Conservation (phyloP, 2,888 invertebrate species). For the Aphelenchoides bicaudatus region DNA sequence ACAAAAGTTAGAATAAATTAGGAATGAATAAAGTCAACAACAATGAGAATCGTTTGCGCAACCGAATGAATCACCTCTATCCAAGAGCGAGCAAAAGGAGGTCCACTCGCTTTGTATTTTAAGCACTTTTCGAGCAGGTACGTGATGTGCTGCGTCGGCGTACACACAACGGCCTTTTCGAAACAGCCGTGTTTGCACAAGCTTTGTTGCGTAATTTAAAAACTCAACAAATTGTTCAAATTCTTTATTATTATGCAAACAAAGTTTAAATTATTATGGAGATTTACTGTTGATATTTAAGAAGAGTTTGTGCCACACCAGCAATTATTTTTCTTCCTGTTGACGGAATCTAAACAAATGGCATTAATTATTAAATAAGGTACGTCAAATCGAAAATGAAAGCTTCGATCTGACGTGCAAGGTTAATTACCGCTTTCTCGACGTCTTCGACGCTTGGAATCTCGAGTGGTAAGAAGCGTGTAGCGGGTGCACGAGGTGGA, state of each 20-base stretch:
- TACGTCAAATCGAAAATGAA: not conserved
- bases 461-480: conserved; percentile 12
- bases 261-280: not conserved
- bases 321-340: conserved; percentile 24
- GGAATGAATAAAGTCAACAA: no score
- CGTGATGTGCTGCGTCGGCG: no score
- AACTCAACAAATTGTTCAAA: not conserved
- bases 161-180: not conserved
- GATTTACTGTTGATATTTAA: not conserved
- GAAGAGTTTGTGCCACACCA: conserved; percentile 19
- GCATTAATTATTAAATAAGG: conserved; percentile 16
- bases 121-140: not conserved
- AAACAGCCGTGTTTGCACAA: no score
- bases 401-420: no score
- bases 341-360: conserved; percentile 21
- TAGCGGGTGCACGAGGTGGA: conserved; percentile 16
- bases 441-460: conserved; percentile 27
- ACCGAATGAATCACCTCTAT: no score
- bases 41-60: no score
- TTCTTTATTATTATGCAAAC: not conserved
- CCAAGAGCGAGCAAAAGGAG: not conserved
- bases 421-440: conserved; percentile 30
- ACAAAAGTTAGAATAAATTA: no score
- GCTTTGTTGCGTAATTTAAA: not conserved
- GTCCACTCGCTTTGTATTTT: not conserved